Percentiles rank a stretch among this genome's conserved stretches.
These are phyloP conservation scores for Platichthys stellatus DNA, from an alignment of 2,113 vertebrate species.

Conservation along the genomic window DNA sequence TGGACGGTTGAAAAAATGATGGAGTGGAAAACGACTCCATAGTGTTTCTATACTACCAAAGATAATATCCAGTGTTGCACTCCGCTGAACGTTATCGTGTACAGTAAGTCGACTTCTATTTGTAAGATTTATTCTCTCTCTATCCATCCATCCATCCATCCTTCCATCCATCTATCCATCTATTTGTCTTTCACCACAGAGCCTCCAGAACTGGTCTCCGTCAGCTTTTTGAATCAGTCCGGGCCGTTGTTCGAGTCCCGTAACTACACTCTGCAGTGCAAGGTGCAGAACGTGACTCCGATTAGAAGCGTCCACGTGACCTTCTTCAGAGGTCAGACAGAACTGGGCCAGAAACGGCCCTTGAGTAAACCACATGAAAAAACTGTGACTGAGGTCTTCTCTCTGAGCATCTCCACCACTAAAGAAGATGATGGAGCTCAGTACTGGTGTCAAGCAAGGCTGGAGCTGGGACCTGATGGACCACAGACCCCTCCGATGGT, in stretches of 20 bases:
- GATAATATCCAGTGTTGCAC: background rate
- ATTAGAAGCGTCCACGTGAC: slow-evolving; percentile 13
- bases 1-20: slow-evolving; percentile 32
- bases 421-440: slow-evolving; percentile 38
- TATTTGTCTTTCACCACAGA: slow-evolving; percentile 45
- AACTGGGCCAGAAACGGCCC: fast-evolving
- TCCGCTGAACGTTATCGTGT: background rate
- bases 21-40: background rate
- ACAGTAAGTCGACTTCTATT: slow-evolving; percentile 45
- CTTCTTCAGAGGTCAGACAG: slow-evolving; percentile 47
- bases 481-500: background rate
- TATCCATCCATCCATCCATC: too few relatives aligned
- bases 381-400: background rate
- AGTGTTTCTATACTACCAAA: background rate
- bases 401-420: background rate
- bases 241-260: slow-evolving; percentile 29
- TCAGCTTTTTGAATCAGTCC: slow-evolving; percentile 15
- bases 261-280: slow-evolving; percentile 67
- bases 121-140: too few relatives aligned
- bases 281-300: slow-evolving; percentile 51
- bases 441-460: slow-evolving; percentile 52
- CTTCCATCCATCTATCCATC: too few relatives aligned
- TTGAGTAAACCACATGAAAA: fast-evolving
- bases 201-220: slow-evolving; percentile 50
- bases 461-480: slow-evolving; percentile 51